phyloP scores from a whole-genome alignment of 1,140 invertebrate species.

The Lepidostoma basale region DNA sequence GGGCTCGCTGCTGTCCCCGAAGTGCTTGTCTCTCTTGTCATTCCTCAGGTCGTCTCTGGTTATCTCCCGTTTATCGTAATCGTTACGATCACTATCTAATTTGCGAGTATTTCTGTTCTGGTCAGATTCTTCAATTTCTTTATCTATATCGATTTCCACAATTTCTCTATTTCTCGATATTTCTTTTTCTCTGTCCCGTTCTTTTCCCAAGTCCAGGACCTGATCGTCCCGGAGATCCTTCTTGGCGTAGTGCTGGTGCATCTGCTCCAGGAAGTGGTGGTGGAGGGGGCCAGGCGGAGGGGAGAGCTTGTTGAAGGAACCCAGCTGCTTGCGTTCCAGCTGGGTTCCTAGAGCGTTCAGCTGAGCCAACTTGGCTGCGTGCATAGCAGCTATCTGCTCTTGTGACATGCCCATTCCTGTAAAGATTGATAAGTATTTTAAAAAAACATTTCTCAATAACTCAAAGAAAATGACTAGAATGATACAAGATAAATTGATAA shows the following conservation, averaged over 20 bases:
- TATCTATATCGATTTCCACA: constrained; percentile 50
- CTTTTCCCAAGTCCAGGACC: constrained; percentile 58
- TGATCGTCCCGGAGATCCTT: constrained; percentile 53
- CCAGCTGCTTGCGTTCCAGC: constrained; percentile 61
- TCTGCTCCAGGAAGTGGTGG: constrained; percentile 66
- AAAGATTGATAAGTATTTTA: neutral
- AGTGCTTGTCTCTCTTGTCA: constrained; percentile 45
- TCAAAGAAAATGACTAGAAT: neutral
- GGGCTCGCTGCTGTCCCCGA: constrained; percentile 53
- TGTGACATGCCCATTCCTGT: constrained; percentile 59
- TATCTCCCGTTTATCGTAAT: constrained; percentile 41
- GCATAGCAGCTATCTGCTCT: constrained; percentile 65
- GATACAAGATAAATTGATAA: constrained; percentile 8
- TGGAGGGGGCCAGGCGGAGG: constrained; percentile 58
- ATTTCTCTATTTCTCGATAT: constrained; percentile 54
- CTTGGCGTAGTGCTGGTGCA: constrained; percentile 63
- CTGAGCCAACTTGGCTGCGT: constrained; percentile 73
- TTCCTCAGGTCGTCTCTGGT: constrained; percentile 31
- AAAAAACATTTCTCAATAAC: neutral
- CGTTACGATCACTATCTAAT: constrained; percentile 30
- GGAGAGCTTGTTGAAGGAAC: constrained; percentile 56
- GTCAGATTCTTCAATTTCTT: constrained; percentile 48
- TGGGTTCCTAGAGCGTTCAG: constrained; percentile 70
- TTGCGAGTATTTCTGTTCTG: constrained; percentile 45
- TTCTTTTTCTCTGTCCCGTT: constrained; percentile 54